phyloP scores from a whole-genome alignment of 1,140 invertebrate genomes.

The Drosophila subpulchrella region DNA sequence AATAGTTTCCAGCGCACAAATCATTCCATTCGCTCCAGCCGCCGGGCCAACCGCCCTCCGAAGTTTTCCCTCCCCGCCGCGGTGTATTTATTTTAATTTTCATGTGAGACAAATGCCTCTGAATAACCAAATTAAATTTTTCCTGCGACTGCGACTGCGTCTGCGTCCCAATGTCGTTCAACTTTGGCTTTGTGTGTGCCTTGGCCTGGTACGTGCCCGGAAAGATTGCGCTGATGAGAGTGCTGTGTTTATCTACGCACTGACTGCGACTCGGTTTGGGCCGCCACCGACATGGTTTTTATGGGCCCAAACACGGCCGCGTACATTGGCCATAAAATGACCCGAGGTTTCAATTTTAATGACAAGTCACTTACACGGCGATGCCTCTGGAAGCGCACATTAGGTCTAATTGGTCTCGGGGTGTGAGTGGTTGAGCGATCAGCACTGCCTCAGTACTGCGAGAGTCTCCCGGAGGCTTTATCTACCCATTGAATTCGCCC shows the following conservation, averaged over 20 bases:
- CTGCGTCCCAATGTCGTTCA: conserved; percentile 66
- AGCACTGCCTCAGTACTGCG: background rate
- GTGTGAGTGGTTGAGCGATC: conserved; percentile 14
- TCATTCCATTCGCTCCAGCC: conserved; percentile 47
- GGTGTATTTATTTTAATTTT: conserved; percentile 68
- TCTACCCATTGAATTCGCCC: conserved; percentile 12
- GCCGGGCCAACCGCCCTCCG: conserved; percentile 22
- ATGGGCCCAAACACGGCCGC: conserved; percentile 47
- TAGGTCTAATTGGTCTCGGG: conserved; percentile 52
- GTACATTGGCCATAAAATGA: conserved; percentile 68
- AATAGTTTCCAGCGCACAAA: conserved; percentile 58
- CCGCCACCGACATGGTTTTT: conserved; percentile 37
- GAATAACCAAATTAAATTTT: conserved; percentile 54
- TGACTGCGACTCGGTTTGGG: conserved; percentile 16
- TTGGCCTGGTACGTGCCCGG: conserved; percentile 61
- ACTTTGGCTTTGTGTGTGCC: conserved; percentile 41
- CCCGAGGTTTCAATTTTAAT: conserved; percentile 75
- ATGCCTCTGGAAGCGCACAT: conserved; percentile 26
- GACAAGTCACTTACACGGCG: conserved; percentile 71
- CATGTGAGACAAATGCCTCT: conserved; percentile 39
- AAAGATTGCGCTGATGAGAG: conserved; percentile 36
- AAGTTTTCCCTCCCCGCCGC: conserved; percentile 50
- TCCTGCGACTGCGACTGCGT: conserved; percentile 27
- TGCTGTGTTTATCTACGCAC: conserved; percentile 60
- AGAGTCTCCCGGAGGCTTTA: conserved; percentile 5